These are phyloP conservation scores for Dolomedes plantarius DNA, from an alignment of 2,888 invertebrate genomes.

Conservation along the genomic window DNA sequence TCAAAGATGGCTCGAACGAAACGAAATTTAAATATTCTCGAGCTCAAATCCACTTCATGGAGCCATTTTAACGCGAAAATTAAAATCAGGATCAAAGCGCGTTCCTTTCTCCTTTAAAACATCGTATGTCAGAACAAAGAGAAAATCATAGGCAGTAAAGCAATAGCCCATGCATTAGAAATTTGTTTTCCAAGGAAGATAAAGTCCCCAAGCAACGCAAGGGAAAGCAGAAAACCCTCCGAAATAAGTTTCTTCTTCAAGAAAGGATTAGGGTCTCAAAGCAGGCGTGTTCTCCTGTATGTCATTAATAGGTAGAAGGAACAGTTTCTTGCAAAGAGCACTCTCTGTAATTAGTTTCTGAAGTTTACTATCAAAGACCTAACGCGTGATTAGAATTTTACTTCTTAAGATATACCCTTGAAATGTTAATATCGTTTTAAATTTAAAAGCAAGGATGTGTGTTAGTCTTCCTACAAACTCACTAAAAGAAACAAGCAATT, in stretches of 20 bases:
- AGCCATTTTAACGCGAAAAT: too few relatives aligned
- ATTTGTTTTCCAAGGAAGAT: constrained; percentile 33
- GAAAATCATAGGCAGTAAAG: not conserved
- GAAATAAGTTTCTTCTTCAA: constrained; percentile 27
- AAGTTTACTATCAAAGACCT: constrained; percentile 42
- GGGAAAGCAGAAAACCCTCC: not conserved
- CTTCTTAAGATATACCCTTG: not conserved
- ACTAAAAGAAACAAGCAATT: too few relatives aligned
- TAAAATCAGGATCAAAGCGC: too few relatives aligned
- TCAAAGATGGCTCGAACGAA: too few relatives aligned
- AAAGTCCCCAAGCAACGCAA: not conserved
- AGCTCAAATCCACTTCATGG: too few relatives aligned
- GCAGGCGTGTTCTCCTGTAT: constrained; percentile 8
- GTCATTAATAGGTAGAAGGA: constrained; percentile 52
- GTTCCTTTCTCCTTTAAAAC: not conserved
- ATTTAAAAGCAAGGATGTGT: not conserved
- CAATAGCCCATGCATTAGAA: constrained; percentile 19
- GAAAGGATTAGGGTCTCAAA: constrained; percentile 22
- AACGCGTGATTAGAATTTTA: constrained; percentile 61
- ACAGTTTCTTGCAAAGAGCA: constrained; percentile 46
- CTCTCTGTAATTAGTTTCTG: constrained; percentile 58
- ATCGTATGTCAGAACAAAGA: not conserved
- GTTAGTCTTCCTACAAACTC: too few relatives aligned
- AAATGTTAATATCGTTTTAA: constrained; percentile 7
- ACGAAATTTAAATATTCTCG: too few relatives aligned